These are phyloP conservation scores for Manduca sexta DNA, from an alignment of 1,140 invertebrate species.

Conservation along the genomic window DNA sequence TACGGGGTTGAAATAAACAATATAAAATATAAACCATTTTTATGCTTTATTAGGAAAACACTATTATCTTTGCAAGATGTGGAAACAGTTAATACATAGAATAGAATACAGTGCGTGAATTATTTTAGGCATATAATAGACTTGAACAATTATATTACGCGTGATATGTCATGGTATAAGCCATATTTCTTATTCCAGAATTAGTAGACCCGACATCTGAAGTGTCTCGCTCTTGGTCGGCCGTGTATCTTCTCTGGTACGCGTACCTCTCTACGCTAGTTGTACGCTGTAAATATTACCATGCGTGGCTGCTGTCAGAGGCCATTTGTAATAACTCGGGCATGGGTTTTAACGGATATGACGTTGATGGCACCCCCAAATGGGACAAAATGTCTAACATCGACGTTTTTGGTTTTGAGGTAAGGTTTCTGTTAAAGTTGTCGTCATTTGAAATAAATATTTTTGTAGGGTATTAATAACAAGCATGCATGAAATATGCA, in stretches of 20 bases:
- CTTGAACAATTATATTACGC: no score
- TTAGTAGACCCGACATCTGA: constrained; percentile 58
- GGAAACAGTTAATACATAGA: no score
- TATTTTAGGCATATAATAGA: no score
- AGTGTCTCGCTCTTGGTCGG: constrained; percentile 61
- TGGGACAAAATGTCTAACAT: constrained; percentile 97
- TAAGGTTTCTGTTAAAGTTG: constrained; percentile 57
- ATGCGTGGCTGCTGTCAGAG: constrained; percentile 96
- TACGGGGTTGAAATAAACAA: no score
- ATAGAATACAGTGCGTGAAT: no score
- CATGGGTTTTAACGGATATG: constrained; percentile 91
- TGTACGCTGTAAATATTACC: constrained; percentile 95
- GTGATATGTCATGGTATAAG: no score
- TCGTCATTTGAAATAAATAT: not conserved
- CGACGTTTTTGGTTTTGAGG: constrained; percentile 92
- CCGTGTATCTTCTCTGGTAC: constrained; percentile 83
- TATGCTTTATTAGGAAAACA: no score
- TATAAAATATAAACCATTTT: no score
- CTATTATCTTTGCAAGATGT: no score
- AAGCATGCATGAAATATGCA: no score
- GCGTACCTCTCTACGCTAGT: constrained; percentile 84
- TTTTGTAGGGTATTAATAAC: no score
- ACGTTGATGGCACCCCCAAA: constrained; percentile 77
- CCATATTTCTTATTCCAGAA: constrained; percentile 33
- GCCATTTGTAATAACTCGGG: constrained; percentile 95